Percentiles rank a stretch among this genome's conserved stretches.
These are phyloP conservation scores for Scaptomyza cyrtandrae DNA, from an alignment of 2,888 invertebrate genomes.

Conservation along the genomic window DNA sequence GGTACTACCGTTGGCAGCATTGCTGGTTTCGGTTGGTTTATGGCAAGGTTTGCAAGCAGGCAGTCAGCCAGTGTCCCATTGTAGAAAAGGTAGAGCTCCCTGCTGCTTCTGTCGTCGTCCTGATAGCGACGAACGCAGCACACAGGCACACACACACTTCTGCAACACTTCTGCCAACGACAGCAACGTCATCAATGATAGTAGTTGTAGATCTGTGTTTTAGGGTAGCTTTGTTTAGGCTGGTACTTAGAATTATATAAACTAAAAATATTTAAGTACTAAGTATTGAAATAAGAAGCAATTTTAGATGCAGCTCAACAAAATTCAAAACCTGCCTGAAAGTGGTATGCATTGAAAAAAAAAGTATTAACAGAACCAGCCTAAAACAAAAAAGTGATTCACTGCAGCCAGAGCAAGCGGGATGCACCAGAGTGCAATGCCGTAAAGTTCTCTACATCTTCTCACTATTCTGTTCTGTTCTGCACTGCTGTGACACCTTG, in stretches of 20 bases:
- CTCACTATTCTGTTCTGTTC: background rate
- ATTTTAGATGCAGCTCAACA: background rate
- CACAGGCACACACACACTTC: constrained; percentile 18
- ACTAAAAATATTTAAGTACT: background rate
- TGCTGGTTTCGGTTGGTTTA: background rate
- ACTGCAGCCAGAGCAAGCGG: constrained; percentile 18
- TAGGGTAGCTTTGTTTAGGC: constrained; percentile 28
- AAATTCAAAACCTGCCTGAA: background rate
- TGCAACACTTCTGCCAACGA: constrained; percentile 31
- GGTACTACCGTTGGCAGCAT: constrained; percentile 14
- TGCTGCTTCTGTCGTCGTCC: constrained; percentile 47
- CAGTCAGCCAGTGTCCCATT: constrained; percentile 3
- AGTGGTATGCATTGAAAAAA: background rate
- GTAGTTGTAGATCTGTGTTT: constrained; percentile 11
- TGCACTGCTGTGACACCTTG: constrained; percentile 63
- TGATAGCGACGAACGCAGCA: constrained; percentile 43
- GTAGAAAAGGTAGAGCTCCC: constrained; percentile 30
- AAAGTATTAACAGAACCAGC: constrained; percentile 29
- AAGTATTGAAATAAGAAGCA: background rate
- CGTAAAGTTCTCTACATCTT: constrained; percentile 34
- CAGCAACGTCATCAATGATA: constrained; percentile 58
- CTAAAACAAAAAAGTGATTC: constrained; percentile 9
- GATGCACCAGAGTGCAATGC: constrained; percentile 34
- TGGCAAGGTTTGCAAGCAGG: background rate
- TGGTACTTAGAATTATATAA: constrained; percentile 24